phyloP scores from a whole-genome alignment of 2,888 invertebrate species.

The Eurois occulta region DNA sequence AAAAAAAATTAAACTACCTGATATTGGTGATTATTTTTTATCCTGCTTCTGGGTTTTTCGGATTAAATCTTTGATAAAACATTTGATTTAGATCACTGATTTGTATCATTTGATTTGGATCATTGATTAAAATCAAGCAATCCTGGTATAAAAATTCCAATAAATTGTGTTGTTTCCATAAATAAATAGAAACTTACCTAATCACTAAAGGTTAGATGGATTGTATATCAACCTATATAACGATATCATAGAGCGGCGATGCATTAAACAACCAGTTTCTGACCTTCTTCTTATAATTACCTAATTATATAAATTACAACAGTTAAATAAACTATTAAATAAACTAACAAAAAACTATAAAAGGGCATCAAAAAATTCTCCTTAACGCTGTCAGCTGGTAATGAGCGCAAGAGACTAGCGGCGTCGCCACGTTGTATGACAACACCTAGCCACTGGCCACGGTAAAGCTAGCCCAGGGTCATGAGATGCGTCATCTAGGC shows the following conservation, averaged over 20 bases:
- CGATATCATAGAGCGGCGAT: neutral
- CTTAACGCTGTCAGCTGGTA: no score
- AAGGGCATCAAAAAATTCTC: no score
- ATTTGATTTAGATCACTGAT: slow-evolving; percentile 27
- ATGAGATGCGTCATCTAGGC: neutral
- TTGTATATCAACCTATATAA: neutral
- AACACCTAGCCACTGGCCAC: no score
- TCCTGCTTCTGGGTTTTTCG: slow-evolving; percentile 13
- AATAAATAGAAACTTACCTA: slow-evolving; percentile 2
- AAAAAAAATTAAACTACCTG: neutral
- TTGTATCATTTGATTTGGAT: slow-evolving; percentile 33
- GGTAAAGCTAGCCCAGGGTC: neutral
- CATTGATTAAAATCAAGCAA: slow-evolving; percentile 23
- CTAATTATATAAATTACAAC: no score
- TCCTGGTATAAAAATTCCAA: neutral
- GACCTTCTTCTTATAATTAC: no score
- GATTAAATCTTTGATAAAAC: slow-evolving; percentile 14
- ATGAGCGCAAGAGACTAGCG: no score
- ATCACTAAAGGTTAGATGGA: neutral
- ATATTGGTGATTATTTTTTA: neutral
- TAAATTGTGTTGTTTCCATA: neutral
- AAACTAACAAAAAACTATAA: no score
- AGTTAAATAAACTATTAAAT: no score
- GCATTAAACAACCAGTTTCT: neutral
- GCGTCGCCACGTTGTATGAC: no score